These are phyloP conservation scores for Monomorium pharaonis DNA, from an alignment of 1,140 invertebrate species.

Conservation along the genomic window DNA sequence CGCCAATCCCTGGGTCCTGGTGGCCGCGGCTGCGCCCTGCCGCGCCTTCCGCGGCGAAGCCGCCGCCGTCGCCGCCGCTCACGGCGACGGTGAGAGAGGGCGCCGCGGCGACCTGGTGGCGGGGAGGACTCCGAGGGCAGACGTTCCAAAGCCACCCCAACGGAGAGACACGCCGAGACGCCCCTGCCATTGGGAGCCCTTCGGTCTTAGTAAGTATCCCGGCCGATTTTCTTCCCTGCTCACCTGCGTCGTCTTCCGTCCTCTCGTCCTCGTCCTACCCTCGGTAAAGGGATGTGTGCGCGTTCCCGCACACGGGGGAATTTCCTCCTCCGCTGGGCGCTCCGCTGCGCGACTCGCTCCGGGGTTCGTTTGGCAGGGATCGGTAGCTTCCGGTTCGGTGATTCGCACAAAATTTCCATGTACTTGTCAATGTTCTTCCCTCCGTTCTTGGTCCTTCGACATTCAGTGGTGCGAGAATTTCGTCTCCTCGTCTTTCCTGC, in stretches of 20 bases:
- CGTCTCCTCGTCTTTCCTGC: neutral
- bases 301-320: neutral
- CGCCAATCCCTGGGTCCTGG: conserved; percentile 78
- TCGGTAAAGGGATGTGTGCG: neutral
- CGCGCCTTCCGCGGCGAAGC: conserved; percentile 9
- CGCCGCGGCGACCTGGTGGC: conserved; percentile 78
- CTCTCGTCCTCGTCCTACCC: neutral
- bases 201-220: conserved; percentile 83
- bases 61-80: conserved; percentile 70
- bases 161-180: conserved; percentile 85
- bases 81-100: conserved; percentile 69
- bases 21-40: conserved; percentile 77
- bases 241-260: neutral
- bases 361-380: neutral
- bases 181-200: conserved; percentile 84
- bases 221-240: conserved; percentile 18
- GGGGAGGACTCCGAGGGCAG: conserved; percentile 86
- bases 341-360: neutral
- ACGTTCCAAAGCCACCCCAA: conserved; percentile 85
- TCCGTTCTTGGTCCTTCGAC: neutral
- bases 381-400: neutral
- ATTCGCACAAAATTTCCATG: neutral
- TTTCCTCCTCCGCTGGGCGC: neutral
- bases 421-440: neutral
- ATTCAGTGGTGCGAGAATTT: neutral